Conservation (phyloP, 1,140 invertebrate species). For the Eurosta solidaginis region DNA sequence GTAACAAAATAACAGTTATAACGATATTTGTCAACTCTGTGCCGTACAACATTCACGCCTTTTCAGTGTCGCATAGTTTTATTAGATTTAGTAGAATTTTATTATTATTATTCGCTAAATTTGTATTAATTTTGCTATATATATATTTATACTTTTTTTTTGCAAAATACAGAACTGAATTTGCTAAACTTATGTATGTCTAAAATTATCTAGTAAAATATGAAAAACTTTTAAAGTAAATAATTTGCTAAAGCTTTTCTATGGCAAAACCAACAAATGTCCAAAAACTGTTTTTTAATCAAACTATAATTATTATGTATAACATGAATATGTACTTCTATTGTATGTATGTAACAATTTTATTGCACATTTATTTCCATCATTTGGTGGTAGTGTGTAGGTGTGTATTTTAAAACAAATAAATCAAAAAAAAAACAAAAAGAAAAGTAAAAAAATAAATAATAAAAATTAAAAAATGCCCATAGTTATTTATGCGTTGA, state of each 20-base stretch:
- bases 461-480: background rate
- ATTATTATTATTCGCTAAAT: too few species aligned
- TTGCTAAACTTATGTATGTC: background rate
- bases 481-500: background rate
- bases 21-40: too few species aligned
- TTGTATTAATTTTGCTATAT: background rate
- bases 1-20: too few species aligned
- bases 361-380: background rate
- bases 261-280: background rate
- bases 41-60: too few species aligned
- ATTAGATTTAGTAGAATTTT: too few species aligned
- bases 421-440: too few species aligned
- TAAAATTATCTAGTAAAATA: constrained; percentile 7
- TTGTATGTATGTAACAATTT: background rate
- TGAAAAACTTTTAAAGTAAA: background rate
- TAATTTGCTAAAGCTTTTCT: background rate
- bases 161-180: constrained; percentile 13
- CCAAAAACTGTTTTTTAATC: background rate
- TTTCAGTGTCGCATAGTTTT: too few species aligned
- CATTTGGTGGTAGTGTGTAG: constrained; percentile 2
- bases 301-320: background rate
- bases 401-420: constrained; percentile 24
- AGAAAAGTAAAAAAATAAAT: too few species aligned
- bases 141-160: background rate
- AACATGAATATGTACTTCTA: background rate